Conservation (phyloP, 64 coral and sea anemone species). For the Pocillopora verrucosa region DNA sequence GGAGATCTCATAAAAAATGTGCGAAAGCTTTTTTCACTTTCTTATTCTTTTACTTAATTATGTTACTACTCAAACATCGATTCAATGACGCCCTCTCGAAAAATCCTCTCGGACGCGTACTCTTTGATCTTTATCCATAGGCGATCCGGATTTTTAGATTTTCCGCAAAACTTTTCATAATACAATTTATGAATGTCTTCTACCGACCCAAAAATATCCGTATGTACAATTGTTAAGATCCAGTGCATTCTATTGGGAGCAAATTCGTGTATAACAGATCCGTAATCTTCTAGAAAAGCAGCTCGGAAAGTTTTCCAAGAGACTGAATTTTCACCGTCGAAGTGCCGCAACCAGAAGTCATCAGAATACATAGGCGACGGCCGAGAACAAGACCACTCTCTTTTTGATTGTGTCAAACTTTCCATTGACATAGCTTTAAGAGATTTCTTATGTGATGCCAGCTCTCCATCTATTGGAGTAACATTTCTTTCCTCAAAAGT, state of each 20-base stretch:
- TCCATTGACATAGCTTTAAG: not conserved
- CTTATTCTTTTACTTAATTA: not conserved
- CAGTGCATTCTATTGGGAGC: conserved; percentile 60
- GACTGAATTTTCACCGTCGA: conserved; percentile 24
- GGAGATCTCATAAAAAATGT: too few relatives aligned
- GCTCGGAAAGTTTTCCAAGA: conserved; percentile 62
- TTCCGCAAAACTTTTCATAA: conserved; percentile 69
- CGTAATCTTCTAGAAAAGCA: conserved; percentile 77
- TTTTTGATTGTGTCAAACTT: not conserved
- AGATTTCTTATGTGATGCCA: not conserved
- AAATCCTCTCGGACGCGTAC: conserved; percentile 66
- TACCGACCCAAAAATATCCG: conserved; percentile 53
- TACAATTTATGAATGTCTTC: conserved; percentile 50
- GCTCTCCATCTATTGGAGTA: not conserved
- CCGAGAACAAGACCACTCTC: not conserved
- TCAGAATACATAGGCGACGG: conserved; percentile 8
- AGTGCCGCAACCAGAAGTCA: conserved; percentile 70
- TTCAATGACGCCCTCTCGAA: conserved; percentile 69
- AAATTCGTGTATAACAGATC: conserved; percentile 54
- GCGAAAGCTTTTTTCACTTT: not conserved
- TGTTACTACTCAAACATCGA: conserved; percentile 67
- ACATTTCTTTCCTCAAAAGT: not conserved
- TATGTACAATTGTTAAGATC: conserved; percentile 67
- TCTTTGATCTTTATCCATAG: conserved; percentile 65
- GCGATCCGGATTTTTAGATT: conserved; percentile 50